phyloP scores from a whole-genome alignment of 92 coral and sea anemone genomes.

The Bergia sp. region DNA sequence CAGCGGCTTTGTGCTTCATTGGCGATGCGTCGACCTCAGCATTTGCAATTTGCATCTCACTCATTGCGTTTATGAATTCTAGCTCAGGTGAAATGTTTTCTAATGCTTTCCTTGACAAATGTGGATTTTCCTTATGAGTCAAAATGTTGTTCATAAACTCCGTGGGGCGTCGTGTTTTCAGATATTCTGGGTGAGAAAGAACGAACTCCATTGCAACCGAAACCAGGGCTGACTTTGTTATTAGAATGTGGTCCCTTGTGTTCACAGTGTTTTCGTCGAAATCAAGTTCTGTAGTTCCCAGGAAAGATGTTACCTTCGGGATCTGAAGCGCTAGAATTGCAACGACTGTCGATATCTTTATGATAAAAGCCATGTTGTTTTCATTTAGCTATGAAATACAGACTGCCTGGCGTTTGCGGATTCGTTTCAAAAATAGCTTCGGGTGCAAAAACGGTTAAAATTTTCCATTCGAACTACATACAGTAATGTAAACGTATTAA shows the following conservation, averaged over 20 bases:
- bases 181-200: constrained; percentile 44
- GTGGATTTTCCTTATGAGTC: constrained; percentile 31
- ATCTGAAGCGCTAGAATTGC: constrained; percentile 1
- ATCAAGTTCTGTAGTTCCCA: constrained; percentile 28
- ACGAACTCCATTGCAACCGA: constrained; percentile 42
- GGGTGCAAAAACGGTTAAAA: not conserved
- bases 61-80: constrained; percentile 61
- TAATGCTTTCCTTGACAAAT: constrained; percentile 4
- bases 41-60: constrained; percentile 63
- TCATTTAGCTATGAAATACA: not conserved
- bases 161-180: constrained; percentile 25
- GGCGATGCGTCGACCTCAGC: constrained; percentile 57
- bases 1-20: constrained; percentile 27
- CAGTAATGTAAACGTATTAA: too few species aligned
- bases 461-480: not conserved
- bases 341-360: not conserved
- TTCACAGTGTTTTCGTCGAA: not conserved
- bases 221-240: constrained; percentile 23
- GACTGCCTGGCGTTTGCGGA: not conserved
- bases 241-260: constrained; percentile 17
- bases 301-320: not conserved
- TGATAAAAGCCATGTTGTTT: constrained; percentile 6
- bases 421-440: not conserved
- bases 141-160: constrained; percentile 28
- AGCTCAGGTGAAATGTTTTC: constrained; percentile 54